Conservation (phyloP, 2,797 vertebrate species). For the Bufotes viridis region DNA sequence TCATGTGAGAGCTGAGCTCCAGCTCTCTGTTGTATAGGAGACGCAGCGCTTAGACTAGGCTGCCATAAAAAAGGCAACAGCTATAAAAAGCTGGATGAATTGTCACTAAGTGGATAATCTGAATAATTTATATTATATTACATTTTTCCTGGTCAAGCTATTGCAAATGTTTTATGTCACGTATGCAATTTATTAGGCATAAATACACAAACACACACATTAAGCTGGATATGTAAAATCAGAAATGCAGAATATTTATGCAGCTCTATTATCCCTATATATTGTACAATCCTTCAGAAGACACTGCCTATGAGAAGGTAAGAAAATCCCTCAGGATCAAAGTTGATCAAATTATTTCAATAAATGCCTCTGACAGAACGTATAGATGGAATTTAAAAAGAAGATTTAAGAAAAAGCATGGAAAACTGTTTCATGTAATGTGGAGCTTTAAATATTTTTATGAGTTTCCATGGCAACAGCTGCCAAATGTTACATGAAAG, state of each 20-base stretch:
- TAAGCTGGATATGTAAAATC: not conserved
- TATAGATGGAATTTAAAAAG: slow-evolving; percentile 4
- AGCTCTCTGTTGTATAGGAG: no score
- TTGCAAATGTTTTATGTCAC: not conserved
- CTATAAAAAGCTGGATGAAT: no score
- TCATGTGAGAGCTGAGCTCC: no score
- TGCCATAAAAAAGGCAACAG: no score
- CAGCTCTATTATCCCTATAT: not conserved
- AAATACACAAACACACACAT: not conserved
- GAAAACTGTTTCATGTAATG: slow-evolving; percentile 31
- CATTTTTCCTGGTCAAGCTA: not conserved
- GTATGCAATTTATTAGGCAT: not conserved
- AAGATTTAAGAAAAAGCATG: slow-evolving; percentile 40
- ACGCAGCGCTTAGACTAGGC: no score
- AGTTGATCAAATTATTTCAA: slow-evolving; percentile 48
- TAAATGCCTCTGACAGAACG: slow-evolving; percentile 27
- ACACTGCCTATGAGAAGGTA: slow-evolving; percentile 28
- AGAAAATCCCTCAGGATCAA: slow-evolving; percentile 49
- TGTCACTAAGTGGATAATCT: not conserved
- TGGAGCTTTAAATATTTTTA: slow-evolving; percentile 36
- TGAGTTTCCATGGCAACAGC: slow-evolving; percentile 12
- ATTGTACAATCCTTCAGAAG: not conserved
- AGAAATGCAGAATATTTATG: not conserved
- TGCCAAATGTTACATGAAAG: not conserved
- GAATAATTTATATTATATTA: not conserved